phyloP scores from a whole-genome alignment of 2,888 invertebrate species.

The Seladonia tumulorum region DNA sequence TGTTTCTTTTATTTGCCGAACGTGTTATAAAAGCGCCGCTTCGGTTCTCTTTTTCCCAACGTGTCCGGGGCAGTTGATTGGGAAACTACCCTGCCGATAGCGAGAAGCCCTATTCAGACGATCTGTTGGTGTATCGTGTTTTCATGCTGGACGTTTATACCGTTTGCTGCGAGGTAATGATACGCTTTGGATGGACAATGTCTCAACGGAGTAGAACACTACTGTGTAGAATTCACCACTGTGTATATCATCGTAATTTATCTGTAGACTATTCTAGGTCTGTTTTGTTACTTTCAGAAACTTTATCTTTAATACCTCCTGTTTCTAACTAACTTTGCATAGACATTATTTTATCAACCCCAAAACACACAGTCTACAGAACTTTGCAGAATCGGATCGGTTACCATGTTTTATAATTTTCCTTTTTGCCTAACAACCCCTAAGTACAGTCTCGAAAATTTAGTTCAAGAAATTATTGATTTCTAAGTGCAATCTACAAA shows the following conservation, averaged over 20 bases:
- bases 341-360: too few species aligned
- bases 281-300: not conserved
- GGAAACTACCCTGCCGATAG: not conserved
- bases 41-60: not conserved
- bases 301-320: not conserved
- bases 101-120: not conserved
- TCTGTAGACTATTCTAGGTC: not conserved
- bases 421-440: too few species aligned
- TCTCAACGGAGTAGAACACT: not conserved
- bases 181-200: not conserved
- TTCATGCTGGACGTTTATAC: not conserved
- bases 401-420: too few species aligned
- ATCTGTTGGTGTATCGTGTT: not conserved
- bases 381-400: too few species aligned
- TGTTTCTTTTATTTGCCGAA: constrained; percentile 2
- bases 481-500: too few species aligned
- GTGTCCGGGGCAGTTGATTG: not conserved
- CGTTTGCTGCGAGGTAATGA: not conserved
- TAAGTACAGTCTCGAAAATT: too few species aligned
- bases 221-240: not conserved
- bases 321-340: too few species aligned
- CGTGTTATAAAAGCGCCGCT: not conserved
- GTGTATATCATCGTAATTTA: not conserved
- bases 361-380: too few species aligned
- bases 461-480: too few species aligned